Conservation (phyloP, 2,113 vertebrate genomes). For the Orthonyx spaldingii region DNA sequence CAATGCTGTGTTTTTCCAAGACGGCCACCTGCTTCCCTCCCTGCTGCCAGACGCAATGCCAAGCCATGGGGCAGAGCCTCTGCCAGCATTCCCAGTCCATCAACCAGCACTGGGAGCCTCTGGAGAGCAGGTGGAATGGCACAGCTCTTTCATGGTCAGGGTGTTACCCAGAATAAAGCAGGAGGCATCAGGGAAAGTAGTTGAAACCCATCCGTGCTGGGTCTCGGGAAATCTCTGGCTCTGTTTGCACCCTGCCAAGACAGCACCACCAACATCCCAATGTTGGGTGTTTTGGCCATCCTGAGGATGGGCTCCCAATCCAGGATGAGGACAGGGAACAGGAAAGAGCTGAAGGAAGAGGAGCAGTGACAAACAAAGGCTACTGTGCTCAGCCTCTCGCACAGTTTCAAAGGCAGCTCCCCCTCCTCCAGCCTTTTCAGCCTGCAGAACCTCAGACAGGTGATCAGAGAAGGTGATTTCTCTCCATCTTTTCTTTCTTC, state of each 20-base stretch:
- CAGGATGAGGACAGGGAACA: background rate
- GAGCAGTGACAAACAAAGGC: background rate
- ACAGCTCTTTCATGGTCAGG: fast-evolving
- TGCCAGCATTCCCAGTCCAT: background rate
- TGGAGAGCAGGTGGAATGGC: background rate
- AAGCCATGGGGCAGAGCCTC: background rate
- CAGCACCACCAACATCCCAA: fast-evolving
- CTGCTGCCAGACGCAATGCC: background rate
- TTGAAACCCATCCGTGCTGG: background rate
- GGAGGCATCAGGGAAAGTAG: background rate
- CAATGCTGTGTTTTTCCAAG: background rate
- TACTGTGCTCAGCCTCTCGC: background rate
- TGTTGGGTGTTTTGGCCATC: background rate
- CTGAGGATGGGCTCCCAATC: background rate
- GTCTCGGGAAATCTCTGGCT: background rate
- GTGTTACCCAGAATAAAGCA: background rate
- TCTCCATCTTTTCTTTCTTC: background rate
- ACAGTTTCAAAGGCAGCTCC: background rate
- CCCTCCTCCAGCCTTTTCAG: background rate
- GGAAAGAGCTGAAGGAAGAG: background rate
- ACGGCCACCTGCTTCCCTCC: background rate
- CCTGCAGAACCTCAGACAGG: background rate
- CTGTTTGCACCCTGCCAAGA: too few relatives aligned
- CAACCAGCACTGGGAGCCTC: background rate
- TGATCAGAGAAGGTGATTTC: background rate